A percentile compares a stretch with the other conserved stretches of the same genome.
Evolutionary conservation across 2,113 vertebrate genomes (phyloP).

Genomic region (Clupea harengus): DNA sequence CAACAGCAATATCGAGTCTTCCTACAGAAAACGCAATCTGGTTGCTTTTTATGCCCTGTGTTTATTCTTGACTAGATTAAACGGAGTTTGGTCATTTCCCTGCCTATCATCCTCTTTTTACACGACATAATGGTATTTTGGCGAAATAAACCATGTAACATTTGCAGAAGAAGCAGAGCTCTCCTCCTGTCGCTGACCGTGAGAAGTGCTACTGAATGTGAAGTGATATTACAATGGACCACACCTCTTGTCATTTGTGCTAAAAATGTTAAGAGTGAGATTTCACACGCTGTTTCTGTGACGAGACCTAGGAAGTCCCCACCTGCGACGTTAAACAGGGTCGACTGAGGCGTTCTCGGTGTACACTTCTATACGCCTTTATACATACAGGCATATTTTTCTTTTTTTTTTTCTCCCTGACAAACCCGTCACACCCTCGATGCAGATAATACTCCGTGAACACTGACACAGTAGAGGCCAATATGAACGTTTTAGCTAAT

Average conservation of each 20-base stretch:
- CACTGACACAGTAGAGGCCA: conserved; percentile 31
- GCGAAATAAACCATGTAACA: background rate
- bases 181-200: background rate
- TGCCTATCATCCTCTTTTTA: background rate
- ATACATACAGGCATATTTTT: background rate
- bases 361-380: background rate
- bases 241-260: background rate
- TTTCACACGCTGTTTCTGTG: background rate
- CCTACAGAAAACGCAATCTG: background rate
- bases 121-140: background rate
- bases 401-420: background rate
- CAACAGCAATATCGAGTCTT: background rate
- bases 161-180: background rate
- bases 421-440: conserved; percentile 11
- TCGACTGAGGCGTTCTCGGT: background rate
- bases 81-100: background rate
- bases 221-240: background rate
- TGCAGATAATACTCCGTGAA: conserved; percentile 12
- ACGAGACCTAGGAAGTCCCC: background rate
- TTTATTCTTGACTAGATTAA: background rate
- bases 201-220: background rate
- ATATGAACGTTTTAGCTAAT: background rate
- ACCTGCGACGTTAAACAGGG: background rate
- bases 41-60: background rate
- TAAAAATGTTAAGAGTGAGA: background rate